Conservation (phyloP, 2,888 invertebrate species). For the Zygaena filipendulae region DNA sequence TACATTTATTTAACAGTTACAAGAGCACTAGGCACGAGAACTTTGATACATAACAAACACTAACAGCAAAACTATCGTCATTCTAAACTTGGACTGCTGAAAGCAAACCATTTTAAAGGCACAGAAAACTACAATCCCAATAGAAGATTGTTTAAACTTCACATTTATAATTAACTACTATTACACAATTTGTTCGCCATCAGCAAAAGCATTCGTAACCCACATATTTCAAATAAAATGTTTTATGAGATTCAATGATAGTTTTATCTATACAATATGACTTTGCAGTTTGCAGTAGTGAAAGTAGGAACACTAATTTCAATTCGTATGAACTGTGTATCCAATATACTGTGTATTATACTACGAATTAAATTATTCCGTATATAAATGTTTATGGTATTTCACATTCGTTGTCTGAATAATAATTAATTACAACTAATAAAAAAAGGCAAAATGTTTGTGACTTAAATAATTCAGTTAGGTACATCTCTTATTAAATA, state of each 20-base stretch:
- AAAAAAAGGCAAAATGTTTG: conserved; percentile 53
- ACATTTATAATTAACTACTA: too few relatives aligned
- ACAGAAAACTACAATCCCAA: conserved; percentile 49
- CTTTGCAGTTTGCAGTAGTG: too few relatives aligned
- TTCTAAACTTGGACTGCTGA: conserved; percentile 32
- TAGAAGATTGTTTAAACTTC: conserved; percentile 25
- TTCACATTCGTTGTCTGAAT: conserved; percentile 60
- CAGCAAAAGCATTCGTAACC: neutral
- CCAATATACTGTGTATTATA: too few relatives aligned
- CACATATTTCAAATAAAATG: too few relatives aligned
- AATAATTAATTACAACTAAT: conserved; percentile 44
- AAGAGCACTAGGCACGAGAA: neutral
- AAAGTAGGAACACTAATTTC: too few relatives aligned
- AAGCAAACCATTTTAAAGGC: conserved; percentile 52
- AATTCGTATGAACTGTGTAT: too few relatives aligned
- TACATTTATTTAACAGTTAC: conserved; percentile 12
- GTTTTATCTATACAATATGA: too few relatives aligned
- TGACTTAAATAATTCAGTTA: conserved; percentile 61
- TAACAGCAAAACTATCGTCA: conserved; percentile 26
- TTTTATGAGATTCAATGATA: too few relatives aligned
- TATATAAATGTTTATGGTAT: too few relatives aligned
- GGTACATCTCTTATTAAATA: conserved; percentile 62
- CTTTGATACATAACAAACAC: conserved; percentile 15
- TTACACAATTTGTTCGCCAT: conserved; percentile 5
- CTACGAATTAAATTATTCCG: too few relatives aligned